Conservation (phyloP, 2,888 invertebrate species). For the Caenorhabditis plicata region DNA sequence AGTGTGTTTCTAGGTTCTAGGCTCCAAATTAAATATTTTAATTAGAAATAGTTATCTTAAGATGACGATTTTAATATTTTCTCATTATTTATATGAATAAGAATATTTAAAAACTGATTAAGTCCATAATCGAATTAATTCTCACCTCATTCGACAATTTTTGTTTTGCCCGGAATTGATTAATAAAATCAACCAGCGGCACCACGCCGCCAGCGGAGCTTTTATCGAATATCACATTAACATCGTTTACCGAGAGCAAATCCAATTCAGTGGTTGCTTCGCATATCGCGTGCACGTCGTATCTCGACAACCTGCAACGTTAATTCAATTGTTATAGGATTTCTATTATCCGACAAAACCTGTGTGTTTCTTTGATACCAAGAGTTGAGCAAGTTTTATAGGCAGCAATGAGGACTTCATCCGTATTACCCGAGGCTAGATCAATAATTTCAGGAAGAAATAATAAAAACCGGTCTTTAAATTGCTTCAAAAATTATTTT, state of each 20-base stretch:
- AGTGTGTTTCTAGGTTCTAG: no score
- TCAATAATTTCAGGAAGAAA: constrained; percentile 54
- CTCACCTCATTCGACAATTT: constrained; percentile 45
- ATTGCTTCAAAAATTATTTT: constrained; percentile 34
- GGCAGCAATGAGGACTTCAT: constrained; percentile 35
- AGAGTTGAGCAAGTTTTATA: constrained; percentile 34
- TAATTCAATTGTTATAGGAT: constrained; percentile 8
- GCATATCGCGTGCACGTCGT: constrained; percentile 47
- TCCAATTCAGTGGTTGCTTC: constrained; percentile 47
- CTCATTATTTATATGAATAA: no score
- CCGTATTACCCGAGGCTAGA: constrained; percentile 45
- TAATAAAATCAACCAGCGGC: constrained; percentile 39
- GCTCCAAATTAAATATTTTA: no score
- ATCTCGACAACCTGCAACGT: constrained; percentile 42
- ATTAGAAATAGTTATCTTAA: no score
- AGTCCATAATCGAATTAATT: no score
- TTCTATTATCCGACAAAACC: constrained; percentile 20
- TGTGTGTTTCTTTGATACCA: constrained; percentile 35
- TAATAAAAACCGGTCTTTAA: constrained; percentile 51
- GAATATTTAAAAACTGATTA: no score
- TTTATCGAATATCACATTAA: constrained; percentile 45
- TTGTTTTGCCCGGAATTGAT: constrained; percentile 38
- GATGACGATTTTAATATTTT: no score
- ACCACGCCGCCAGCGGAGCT: constrained; percentile 31
- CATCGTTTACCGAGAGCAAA: constrained; percentile 37